These are phyloP conservation scores for Calephelis virginiensis DNA, from an alignment of 1,140 invertebrate genomes.

Conservation along the genomic window DNA sequence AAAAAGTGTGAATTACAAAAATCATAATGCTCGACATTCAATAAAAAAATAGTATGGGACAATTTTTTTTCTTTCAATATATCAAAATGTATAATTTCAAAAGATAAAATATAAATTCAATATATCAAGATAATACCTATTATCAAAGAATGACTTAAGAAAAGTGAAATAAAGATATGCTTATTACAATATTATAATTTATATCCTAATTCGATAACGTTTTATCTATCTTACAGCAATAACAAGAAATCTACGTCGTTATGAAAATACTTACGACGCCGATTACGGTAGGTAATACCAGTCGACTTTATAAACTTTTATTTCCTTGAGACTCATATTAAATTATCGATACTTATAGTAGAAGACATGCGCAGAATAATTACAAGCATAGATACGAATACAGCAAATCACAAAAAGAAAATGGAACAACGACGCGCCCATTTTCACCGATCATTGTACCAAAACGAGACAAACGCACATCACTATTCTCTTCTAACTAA, in stretches of 20 bases:
- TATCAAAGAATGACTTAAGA: no score
- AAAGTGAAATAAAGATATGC: no score
- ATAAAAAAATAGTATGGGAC: no score
- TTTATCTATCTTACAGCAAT: constrained; percentile 22
- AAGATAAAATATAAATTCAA: no score
- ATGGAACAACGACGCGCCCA: constrained; percentile 68
- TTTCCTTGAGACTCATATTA: constrained; percentile 25
- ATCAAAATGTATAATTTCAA: no score
- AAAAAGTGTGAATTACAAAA: no score
- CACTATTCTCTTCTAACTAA: constrained; percentile 45
- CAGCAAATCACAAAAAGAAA: constrained; percentile 58
- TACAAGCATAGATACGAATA: constrained; percentile 32
- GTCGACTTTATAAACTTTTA: constrained; percentile 23
- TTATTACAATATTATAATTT: no score
- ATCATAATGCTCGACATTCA: no score
- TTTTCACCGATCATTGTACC: constrained; percentile 68
- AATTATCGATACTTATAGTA: constrained; percentile 30
- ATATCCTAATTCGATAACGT: no score
- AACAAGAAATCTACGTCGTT: constrained; percentile 25
- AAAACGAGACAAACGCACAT: constrained; percentile 43
- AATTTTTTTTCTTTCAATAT: no score
- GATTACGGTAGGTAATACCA: constrained; percentile 26
- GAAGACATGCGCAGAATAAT: constrained; percentile 54
- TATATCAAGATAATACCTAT: no score
- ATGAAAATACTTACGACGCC: constrained; percentile 28